These are phyloP conservation scores for Trichogramma evanescens DNA, from an alignment of 2,888 invertebrate genomes.

Conservation along the genomic window DNA sequence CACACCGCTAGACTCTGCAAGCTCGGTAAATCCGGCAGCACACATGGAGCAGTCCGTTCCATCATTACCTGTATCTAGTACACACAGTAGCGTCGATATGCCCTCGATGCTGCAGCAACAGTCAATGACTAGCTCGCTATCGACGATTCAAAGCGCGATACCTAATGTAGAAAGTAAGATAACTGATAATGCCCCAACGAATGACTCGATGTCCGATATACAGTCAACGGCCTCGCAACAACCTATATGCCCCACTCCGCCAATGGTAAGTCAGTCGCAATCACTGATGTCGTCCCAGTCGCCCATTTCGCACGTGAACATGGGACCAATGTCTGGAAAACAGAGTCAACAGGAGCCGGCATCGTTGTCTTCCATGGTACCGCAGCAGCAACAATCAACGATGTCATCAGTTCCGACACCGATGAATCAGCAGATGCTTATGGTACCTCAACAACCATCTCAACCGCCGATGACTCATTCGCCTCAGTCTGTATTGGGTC, in stretches of 20 bases:
- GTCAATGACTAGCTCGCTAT: slow-evolving; percentile 9
- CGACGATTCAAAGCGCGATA: slow-evolving; percentile 26
- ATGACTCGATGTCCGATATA: slow-evolving; percentile 34
- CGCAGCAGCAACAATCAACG: slow-evolving; percentile 1
- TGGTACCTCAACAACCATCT: slow-evolving; percentile 5
- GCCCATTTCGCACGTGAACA: slow-evolving; percentile 21
- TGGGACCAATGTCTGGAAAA: slow-evolving; percentile 19
- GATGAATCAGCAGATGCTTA: slow-evolving; percentile 16
- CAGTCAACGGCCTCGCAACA: slow-evolving; percentile 26
- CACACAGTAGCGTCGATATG: slow-evolving; percentile 40
- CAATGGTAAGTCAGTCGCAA: slow-evolving; percentile 36
- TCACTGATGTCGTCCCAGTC: slow-evolving; percentile 22
- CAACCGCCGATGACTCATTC: slow-evolving; percentile 25
- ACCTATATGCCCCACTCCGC: slow-evolving; percentile 29
- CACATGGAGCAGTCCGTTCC: slow-evolving; percentile 40
- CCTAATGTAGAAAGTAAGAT: slow-evolving; percentile 32
- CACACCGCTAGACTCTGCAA: slow-evolving; percentile 31
- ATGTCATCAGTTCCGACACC: slow-evolving; percentile 8
- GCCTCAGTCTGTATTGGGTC: slow-evolving; percentile 24
- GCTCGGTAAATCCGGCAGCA: slow-evolving; percentile 24
- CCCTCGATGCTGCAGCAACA: slow-evolving; percentile 27
- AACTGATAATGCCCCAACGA: slow-evolving; percentile 26
- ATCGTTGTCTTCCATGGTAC: not conserved
- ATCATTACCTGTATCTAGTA: slow-evolving; percentile 41
- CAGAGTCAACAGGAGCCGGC: slow-evolving; percentile 15